phyloP scores from a whole-genome alignment of 2,113 vertebrate genomes.

The Eublepharis macularius region DNA sequence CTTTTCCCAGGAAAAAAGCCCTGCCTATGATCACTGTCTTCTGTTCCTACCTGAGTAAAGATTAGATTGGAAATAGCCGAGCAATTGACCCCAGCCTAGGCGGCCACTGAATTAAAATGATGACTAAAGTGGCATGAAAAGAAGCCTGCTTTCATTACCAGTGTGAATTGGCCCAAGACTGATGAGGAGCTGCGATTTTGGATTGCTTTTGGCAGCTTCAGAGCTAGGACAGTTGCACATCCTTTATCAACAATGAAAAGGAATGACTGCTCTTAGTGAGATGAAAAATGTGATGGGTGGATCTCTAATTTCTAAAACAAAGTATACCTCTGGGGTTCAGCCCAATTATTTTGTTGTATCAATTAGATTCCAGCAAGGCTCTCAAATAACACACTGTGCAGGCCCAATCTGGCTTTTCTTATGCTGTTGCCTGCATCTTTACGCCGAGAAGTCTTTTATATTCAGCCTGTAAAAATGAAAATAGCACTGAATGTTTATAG shows the following conservation, averaged over 20 bases:
- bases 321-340: background rate
- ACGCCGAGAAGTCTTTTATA: slow-evolving; percentile 45
- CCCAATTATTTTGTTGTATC: background rate
- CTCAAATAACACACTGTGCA: background rate
- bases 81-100: too few species aligned
- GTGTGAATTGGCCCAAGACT: background rate
- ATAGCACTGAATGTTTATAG: slow-evolving; percentile 40
- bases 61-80: background rate
- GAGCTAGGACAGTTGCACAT: background rate
- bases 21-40: too few species aligned
- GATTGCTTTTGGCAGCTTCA: background rate
- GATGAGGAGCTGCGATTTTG: background rate
- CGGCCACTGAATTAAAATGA: background rate
- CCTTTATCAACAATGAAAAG: background rate
- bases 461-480: slow-evolving; percentile 30
- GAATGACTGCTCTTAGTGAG: background rate
- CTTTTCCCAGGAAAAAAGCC: too few species aligned
- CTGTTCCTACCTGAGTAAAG: background rate
- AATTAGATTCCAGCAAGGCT: slow-evolving; percentile 16
- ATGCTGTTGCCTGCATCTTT: background rate
- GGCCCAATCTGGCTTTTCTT: background rate
- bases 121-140: background rate
- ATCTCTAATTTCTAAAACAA: background rate
- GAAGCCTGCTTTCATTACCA: background rate
- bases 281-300: background rate